phyloP scores from a whole-genome alignment of 2,797 vertebrate genomes.

The Pseudopleuronectes americanus region DNA sequence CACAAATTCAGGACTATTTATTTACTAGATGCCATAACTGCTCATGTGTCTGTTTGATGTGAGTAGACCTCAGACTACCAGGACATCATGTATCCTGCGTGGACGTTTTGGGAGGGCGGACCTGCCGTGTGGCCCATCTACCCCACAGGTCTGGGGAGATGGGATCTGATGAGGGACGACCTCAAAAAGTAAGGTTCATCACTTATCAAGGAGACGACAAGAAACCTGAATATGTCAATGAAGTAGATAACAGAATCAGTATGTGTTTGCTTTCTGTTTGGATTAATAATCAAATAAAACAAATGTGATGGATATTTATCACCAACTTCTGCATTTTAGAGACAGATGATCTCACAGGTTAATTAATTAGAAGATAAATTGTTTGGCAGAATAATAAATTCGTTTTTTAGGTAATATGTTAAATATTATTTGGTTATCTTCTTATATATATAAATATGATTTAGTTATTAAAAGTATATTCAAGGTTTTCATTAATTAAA shows the following conservation, averaged over 20 bases:
- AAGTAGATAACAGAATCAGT: too few species aligned
- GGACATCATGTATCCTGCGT: slow-evolving; percentile 99
- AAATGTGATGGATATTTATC: too few species aligned
- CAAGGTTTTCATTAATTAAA: too few species aligned
- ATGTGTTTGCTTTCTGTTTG: too few species aligned
- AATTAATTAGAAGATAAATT: too few species aligned
- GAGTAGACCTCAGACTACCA: slow-evolving; percentile 91
- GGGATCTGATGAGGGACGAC: slow-evolving; percentile 96
- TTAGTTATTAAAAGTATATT: too few species aligned
- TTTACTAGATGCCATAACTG: neutral
- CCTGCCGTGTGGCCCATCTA: slow-evolving; percentile 99
- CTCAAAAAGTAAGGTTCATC: slow-evolving; percentile 84
- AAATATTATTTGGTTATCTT: neutral
- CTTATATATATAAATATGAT: neutral
- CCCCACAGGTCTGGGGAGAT: slow-evolving; percentile 95
- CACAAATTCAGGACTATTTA: neutral
- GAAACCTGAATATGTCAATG: too few species aligned
- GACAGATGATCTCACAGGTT: too few species aligned
- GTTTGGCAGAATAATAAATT: too few species aligned
- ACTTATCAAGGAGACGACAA: neutral
- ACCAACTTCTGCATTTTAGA: too few species aligned
- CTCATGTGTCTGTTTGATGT: neutral
- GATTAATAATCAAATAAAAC: too few species aligned
- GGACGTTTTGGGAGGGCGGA: slow-evolving; percentile 99
- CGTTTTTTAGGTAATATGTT: neutral